phyloP scores from a whole-genome alignment of 2,113 vertebrate species.

The Oriolus oriolus region DNA sequence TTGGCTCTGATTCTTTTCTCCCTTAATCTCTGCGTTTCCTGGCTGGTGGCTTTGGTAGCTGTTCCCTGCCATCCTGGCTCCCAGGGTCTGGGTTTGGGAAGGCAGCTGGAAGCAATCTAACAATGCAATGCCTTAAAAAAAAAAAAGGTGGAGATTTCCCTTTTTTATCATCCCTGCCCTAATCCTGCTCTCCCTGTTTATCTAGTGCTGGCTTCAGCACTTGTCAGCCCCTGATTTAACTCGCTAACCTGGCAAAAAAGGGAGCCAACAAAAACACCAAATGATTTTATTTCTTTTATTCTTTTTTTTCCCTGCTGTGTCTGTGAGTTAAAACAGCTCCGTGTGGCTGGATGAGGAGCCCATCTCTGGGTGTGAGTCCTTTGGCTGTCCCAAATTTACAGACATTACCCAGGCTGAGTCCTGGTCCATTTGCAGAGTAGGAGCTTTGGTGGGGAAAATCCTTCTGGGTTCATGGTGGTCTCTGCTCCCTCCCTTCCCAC shows the following conservation, averaged over 20 bases:
- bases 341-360: background rate
- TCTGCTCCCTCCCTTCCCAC: background rate
- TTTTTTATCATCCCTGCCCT: background rate
- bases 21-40: background rate
- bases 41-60: background rate
- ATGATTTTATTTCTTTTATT: background rate
- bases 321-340: background rate
- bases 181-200: background rate
- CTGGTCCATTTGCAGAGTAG: rapidly evolving
- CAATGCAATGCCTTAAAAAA: background rate
- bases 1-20: background rate
- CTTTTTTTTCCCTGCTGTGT: background rate
- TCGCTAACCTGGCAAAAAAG: background rate
- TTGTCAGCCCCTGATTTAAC: background rate
- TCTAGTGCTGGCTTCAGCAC: background rate
- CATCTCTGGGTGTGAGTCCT: background rate
- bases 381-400: background rate
- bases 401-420: background rate
- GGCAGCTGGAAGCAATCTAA: background rate
- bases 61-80: background rate
- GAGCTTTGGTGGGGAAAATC: background rate
- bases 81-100: background rate
- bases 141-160: background rate
- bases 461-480: rapidly evolving
- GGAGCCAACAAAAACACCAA: background rate